Evolutionary conservation across 1,140 invertebrate species (phyloP), one percentile per base, ranked within the genome.

Genomic region (Drosophila miranda): DNA sequence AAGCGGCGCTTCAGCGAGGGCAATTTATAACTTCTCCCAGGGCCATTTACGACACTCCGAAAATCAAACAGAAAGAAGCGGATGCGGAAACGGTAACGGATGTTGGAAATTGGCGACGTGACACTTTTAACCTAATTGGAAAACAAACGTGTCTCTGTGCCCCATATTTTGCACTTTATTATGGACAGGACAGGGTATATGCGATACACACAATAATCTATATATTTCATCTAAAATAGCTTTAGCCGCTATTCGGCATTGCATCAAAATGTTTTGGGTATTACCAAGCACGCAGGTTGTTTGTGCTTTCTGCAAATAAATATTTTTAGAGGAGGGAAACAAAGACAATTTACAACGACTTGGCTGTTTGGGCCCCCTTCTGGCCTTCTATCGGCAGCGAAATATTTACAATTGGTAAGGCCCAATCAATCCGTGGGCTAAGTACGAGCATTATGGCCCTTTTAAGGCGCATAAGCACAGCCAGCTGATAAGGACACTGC

Each of bases 331-430:
- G 3, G 38, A 30, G 6, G 50, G 26, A 42, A 21, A 16, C 1
- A 38, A 4, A 13, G 34, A 38, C 34, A 30, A 41, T 67, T 67
- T 67, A 67, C 49, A 55, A 34, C 28, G 45, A 34, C 5, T 26
- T 67, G 34, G 34, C 11, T 38, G 9, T n/a, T 46, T 16, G 41
- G 28, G 30, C 61, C 16, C 1, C 16, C 16, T 16, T 16, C 16
- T 16, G 16, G 16, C 16, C 16, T 16, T 16, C 55, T 68, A 68
- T 68, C 62, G 55, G 62, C 28, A 45, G 26, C 53, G 48, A 55
- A 69, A 60, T 62, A 62, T 78, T 78, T 78, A 78, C 62, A 58
- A 61, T 56, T 58, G 68, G 69, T 26, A 78, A 74, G 48, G 48
- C 56, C 76, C 62, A 43, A 38, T 0, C 23, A 21, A 13, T 38